These are phyloP conservation scores for Gobio gobio DNA, from an alignment of 2,113 vertebrate species.

Conservation along the genomic window DNA sequence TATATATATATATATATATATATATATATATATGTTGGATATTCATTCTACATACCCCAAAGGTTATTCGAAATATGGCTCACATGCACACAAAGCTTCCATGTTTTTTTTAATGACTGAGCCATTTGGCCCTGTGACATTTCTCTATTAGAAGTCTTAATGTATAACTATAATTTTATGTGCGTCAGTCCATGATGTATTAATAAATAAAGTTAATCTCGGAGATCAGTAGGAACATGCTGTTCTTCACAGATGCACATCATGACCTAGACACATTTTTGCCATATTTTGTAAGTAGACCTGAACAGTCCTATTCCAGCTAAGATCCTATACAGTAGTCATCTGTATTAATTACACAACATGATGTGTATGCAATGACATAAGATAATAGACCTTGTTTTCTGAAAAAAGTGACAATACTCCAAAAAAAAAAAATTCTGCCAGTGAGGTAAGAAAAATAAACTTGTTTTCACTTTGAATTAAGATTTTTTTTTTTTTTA, in stretches of 20 bases:
- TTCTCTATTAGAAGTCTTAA: not conserved
- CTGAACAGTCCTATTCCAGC: not conserved
- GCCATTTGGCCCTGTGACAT: not conserved
- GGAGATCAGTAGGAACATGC: not conserved
- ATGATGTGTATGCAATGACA: no score
- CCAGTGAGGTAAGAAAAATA: not conserved
- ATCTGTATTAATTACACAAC: not conserved
- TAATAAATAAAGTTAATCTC: slow-evolving; percentile 16
- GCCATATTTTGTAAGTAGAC: not conserved
- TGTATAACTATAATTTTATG: not conserved
- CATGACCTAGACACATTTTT: not conserved
- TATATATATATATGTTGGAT: not conserved
- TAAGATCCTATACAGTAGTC: not conserved
- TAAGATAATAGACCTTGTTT: not conserved
- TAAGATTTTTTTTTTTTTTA: not conserved
- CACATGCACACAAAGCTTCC: not conserved
- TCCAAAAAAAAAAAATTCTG: not conserved
- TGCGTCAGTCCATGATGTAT: not conserved
- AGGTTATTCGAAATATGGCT: not conserved
- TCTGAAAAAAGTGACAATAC: not conserved
- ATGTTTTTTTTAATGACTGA: not conserved
- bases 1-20: not conserved
- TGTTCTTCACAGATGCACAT: not conserved
- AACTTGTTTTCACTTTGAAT: not conserved
- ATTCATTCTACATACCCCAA: not conserved